These are phyloP conservation scores for Nycticorax nycticorax DNA, from an alignment of 2,113 vertebrate species.

Conservation along the genomic window DNA sequence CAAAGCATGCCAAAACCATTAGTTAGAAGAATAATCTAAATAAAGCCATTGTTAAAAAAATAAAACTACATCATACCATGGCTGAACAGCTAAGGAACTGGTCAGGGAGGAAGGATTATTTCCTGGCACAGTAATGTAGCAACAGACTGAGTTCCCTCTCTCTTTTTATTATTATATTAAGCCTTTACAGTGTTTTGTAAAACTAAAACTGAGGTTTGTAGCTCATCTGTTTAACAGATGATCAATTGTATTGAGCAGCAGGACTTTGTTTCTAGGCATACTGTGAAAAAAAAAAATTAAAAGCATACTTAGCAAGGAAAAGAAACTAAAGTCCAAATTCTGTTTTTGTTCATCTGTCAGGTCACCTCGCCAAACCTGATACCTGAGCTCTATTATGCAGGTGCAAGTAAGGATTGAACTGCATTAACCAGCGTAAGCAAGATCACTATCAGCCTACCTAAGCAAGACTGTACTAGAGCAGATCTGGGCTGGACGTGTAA, in stretches of 20 bases:
- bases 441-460: background rate
- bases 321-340: background rate
- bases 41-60: conserved; percentile 43
- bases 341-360: background rate
- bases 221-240: background rate
- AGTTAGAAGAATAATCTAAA: conserved; percentile 32
- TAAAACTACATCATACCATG: background rate
- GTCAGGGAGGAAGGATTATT: conserved; percentile 2
- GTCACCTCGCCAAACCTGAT: background rate
- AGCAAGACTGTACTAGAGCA: conserved; percentile 19
- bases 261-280: background rate
- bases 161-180: background rate
- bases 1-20: background rate
- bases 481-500: background rate
- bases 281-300: background rate
- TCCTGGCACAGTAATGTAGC: background rate
- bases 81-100: background rate
- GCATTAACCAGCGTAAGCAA: background rate
- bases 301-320: background rate
- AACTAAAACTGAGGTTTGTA: background rate
- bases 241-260: background rate
- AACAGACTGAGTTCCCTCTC: background rate
- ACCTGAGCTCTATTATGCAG: background rate
- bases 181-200: background rate
- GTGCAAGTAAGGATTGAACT: background rate